These are phyloP conservation scores for Phylloscopus whistleri DNA, from an alignment of 2,113 vertebrate genomes.

Conservation along the genomic window DNA sequence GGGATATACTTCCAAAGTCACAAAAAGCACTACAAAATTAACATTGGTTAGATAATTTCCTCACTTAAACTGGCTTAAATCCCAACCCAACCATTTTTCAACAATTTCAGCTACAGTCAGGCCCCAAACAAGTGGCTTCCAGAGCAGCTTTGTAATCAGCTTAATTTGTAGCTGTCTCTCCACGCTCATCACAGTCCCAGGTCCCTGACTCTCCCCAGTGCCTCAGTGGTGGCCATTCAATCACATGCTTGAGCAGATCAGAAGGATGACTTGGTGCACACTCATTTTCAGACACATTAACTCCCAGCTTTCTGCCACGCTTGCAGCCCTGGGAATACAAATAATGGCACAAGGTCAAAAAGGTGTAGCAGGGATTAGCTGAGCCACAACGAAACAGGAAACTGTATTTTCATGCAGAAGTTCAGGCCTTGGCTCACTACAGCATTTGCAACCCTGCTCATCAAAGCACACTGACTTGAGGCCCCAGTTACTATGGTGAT, in stretches of 20 bases:
- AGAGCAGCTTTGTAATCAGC: not conserved
- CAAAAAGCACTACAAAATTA: not conserved
- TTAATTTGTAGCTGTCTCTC: not conserved
- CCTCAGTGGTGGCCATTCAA: not conserved
- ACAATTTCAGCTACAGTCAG: not conserved
- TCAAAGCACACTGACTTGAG: not conserved
- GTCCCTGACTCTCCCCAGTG: not conserved
- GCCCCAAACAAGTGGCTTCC: not conserved
- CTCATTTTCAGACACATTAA: not conserved
- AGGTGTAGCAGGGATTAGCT: not conserved
- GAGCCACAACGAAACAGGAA: not conserved
- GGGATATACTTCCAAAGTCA: not conserved
- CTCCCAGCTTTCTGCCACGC: not conserved
- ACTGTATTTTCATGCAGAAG: not conserved
- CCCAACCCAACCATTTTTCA: not conserved
- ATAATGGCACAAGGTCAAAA: not conserved
- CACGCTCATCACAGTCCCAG: not conserved
- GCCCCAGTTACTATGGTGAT: constrained; percentile 38
- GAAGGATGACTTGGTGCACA: not conserved
- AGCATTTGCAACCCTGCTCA: not conserved
- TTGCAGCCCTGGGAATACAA: not conserved
- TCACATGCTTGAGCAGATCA: not conserved
- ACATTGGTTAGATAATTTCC: not conserved
- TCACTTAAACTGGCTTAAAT: not conserved
- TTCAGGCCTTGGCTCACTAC: not conserved